Conservation (phyloP, 1,140 invertebrate genomes). For the Globodera ellingtonae region DNA sequence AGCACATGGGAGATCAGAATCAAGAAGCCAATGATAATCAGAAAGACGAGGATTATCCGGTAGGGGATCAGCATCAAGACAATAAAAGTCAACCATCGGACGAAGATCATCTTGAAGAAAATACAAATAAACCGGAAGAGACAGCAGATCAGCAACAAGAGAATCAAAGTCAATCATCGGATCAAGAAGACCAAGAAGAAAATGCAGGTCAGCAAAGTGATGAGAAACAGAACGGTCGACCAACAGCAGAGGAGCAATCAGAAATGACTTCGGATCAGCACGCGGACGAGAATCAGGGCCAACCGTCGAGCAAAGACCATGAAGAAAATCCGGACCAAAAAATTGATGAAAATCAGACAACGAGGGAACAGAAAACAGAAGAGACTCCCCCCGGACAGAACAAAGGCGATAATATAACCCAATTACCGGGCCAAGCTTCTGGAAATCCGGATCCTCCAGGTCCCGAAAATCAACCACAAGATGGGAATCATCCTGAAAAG, state of each 20-base stretch:
- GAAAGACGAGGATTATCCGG: no score
- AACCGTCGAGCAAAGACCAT: not conserved
- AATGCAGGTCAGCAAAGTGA: no score
- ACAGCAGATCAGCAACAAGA: not conserved
- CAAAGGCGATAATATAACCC: no score
- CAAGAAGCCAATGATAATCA: no score
- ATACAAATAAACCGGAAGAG: conserved; percentile 8
- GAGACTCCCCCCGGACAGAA: not conserved
- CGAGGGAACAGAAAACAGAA: not conserved
- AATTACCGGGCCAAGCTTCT: no score
- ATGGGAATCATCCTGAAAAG: no score
- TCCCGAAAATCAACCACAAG: no score
- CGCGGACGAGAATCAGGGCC: not conserved
- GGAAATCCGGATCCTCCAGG: no score
- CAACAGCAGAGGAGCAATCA: not conserved
- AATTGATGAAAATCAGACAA: conserved; percentile 6
- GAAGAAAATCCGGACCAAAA: not conserved
- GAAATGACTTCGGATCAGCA: not conserved
- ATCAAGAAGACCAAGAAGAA: no score
- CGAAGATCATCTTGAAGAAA: conserved; percentile 6
- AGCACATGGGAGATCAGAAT: no score
- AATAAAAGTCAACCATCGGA: not conserved
- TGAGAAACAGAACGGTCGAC: no score
- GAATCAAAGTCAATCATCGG: no score
- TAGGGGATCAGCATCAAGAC: not conserved